A percentile compares a stretch with the other conserved stretches of the same genome.
Conservation (phyloP, 2,797 vertebrate species). For the Paedocypris micromegethes region DNA sequence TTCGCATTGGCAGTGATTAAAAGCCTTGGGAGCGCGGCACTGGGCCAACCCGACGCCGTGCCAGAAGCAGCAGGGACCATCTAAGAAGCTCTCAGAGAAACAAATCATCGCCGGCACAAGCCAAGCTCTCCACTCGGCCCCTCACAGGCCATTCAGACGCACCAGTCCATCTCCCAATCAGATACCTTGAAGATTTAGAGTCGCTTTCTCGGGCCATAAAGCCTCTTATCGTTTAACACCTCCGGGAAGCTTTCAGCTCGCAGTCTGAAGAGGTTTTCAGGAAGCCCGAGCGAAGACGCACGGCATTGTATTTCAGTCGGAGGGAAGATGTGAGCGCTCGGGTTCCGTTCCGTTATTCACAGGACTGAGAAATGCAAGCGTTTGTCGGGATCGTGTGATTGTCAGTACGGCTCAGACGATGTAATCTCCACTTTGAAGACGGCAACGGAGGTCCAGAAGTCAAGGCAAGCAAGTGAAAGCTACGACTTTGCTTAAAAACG, state of each 20-base stretch:
- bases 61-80: constrained; percentile 25
- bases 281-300: constrained; percentile 24
- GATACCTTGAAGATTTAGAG: constrained; percentile 15
- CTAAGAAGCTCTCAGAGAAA: constrained; percentile 10
- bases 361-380: constrained; percentile 15
- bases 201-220: constrained; percentile 30
- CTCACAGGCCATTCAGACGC: constrained; percentile 2
- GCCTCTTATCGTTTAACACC: constrained; percentile 36
- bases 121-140: constrained; percentile 5
- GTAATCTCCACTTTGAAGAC: not conserved
- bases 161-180: constrained; percentile 9
- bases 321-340: constrained; percentile 18
- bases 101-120: not conserved
- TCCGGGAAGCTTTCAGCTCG: constrained; percentile 29
- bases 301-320: constrained; percentile 20
- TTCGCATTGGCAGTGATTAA: constrained; percentile 28
- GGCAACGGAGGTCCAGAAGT: no score
- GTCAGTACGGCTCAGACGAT: constrained; percentile 19
- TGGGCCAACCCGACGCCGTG: constrained; percentile 25
- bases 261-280: constrained; percentile 29
- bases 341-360: constrained; percentile 13
- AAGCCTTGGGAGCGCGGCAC: constrained; percentile 22
- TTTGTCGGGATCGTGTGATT: constrained; percentile 20
- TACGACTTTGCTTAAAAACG: no score
- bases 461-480: no score